phyloP scores from a whole-genome alignment of 1,140 invertebrate species.

The Orchestia grillus region DNA sequence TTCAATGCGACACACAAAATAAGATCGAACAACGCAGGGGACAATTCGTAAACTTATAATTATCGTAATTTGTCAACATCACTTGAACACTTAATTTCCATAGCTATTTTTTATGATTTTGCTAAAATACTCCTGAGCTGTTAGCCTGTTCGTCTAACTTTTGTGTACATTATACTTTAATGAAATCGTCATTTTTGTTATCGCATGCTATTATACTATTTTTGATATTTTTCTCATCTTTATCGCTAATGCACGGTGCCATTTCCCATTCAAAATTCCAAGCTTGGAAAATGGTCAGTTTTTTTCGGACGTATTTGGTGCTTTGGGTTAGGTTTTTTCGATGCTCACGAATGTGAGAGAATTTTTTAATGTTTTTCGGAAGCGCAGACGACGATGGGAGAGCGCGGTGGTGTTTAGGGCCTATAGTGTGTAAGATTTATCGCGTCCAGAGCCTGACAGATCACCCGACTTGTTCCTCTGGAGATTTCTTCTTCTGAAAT shows the following conservation, averaged over 20 bases:
- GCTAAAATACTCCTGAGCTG: background rate
- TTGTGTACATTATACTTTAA: background rate
- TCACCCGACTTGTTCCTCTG: slow-evolving; percentile 41
- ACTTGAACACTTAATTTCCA: background rate
- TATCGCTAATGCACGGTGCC: background rate
- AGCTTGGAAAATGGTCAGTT: background rate
- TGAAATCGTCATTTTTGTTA: background rate
- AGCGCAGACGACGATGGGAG: background rate
- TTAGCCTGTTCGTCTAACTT: background rate
- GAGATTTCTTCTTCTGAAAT: slow-evolving; percentile 48
- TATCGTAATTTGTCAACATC: background rate
- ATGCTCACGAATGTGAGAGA: background rate
- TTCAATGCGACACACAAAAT: background rate
- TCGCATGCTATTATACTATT: background rate
- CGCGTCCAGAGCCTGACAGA: slow-evolving; percentile 26
- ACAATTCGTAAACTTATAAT: background rate
- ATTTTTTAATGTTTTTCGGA: background rate
- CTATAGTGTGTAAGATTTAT: slow-evolving; percentile 34
- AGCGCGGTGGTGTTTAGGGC: background rate
- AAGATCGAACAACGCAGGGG: background rate
- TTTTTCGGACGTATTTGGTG: background rate
- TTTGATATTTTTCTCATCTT: background rate
- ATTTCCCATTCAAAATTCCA: background rate
- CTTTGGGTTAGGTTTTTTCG: background rate
- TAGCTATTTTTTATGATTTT: background rate